phyloP scores from a whole-genome alignment of 2,113 vertebrate species.

The Candoia aspera region DNA sequence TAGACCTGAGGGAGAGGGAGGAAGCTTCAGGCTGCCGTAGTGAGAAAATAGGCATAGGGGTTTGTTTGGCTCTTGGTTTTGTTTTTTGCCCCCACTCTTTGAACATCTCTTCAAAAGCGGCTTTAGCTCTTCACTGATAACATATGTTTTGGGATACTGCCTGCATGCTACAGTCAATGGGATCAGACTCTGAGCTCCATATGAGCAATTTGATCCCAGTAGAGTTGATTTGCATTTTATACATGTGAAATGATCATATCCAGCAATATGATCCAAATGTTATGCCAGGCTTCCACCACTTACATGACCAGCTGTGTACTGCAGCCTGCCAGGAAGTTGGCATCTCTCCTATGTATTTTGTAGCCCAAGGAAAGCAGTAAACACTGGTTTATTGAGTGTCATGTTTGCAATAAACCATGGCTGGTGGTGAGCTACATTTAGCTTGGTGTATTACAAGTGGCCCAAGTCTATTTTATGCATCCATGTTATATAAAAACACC shows the following conservation, averaged over 20 bases:
- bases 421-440: not conserved
- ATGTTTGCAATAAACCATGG: no score
- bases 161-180: conserved; percentile 16
- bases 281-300: not conserved
- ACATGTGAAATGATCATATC: conserved; percentile 29
- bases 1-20: conserved; percentile 30
- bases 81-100: conserved; percentile 46
- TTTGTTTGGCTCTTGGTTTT: conserved; percentile 14
- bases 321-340: not conserved
- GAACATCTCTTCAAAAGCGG: conserved; percentile 54
- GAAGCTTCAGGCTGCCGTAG: conserved; percentile 21
- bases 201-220: not conserved
- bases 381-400: not conserved
- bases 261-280: conserved; percentile 26
- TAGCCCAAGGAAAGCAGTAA: not conserved
- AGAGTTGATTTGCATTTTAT: conserved; percentile 36
- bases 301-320: not conserved
- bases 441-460: not conserved
- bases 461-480: not conserved
- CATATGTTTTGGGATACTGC: not conserved
- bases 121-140: conserved; percentile 43
- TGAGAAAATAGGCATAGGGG: not conserved
- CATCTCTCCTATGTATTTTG: not conserved
- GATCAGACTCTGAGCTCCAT: conserved; percentile 30
- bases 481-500: not conserved